Base-by-base conservation (phyloP, 2,797 vertebrate genomes). In the Gambelia wislizenii region DNA sequence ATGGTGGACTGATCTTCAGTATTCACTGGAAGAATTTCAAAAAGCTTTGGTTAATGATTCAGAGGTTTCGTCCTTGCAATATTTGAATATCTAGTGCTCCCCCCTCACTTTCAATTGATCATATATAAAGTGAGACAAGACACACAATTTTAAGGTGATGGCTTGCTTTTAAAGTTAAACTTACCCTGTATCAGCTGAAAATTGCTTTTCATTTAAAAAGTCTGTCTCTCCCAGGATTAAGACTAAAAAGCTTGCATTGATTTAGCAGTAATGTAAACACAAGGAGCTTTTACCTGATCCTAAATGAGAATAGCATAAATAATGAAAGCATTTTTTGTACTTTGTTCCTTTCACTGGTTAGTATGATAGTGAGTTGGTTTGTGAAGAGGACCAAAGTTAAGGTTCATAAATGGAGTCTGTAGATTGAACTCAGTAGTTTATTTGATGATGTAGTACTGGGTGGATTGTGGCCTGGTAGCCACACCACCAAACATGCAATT, bases 181-280 rank as follows among this genome's bases (percentile, higher is more conserved):
- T 42, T 69, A 42, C 30, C 27, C 39, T 81, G 52, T 59, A 74
- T 82, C 88, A 85, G 33, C 39, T 74, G 39, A 59, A 79, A 64
- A 52, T 72, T 47, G n/a, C 39, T 20, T 89, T 80, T 52, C 33
- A 49, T 85, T 52, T 74, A 75, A n/a, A 74, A 56, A n/a, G 49
- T 39, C 13, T 33, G 5, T 44, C 33, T 89, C 64, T 89, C 64
- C 49, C 30, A 39, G 76, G 49, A 70, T 85, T 89, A 70, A 72
- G 36, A 85, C 78, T 79, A 36, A 89, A 85, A 72, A 14, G 30
- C 61, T 72, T 79, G 64, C 75, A 89, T 89, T 74, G 25, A 64
- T 81, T 89, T 89, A 69, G 33, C 54, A 74, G 49, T 85, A 85
- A 89, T 89, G 33, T 67, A 80, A 85, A 61, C 83, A 74, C 36